These are phyloP conservation scores for Echinarachnius parma DNA, from an alignment of 53 echinoderm and acorn worm species.

Conservation along the genomic window DNA sequence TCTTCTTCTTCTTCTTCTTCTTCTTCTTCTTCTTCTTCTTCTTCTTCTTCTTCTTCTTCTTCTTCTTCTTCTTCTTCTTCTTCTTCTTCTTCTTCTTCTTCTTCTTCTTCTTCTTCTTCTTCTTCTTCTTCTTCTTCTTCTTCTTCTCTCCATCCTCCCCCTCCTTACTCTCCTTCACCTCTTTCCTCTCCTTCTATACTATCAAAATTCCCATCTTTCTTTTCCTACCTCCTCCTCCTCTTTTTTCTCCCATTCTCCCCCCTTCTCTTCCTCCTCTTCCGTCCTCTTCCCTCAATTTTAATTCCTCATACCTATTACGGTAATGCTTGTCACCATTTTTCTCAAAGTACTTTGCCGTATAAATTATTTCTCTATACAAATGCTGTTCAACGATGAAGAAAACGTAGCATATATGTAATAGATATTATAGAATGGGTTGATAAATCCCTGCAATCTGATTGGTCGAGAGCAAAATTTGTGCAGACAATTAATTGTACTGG, in stretches of 20 bases:
- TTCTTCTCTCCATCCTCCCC: neutral
- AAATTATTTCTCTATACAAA: neutral
- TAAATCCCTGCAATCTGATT: too few relatives aligned
- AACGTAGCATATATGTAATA: too few relatives aligned
- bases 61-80: neutral
- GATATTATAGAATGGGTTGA: too few relatives aligned
- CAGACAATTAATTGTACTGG: too few relatives aligned
- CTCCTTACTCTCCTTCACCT: neutral
- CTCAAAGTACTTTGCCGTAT: neutral
- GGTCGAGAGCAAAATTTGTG: too few relatives aligned
- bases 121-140: neutral
- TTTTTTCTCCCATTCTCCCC: neutral
- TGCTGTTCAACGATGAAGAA: neutral
- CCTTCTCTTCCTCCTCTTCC: neutral
- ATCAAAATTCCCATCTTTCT: neutral
- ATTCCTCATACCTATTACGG: neutral
- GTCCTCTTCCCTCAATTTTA: neutral
- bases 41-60: neutral
- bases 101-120: neutral
- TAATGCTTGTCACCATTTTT: neutral
- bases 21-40: neutral
- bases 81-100: neutral
- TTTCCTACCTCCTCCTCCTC: too few relatives aligned
- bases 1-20: neutral
- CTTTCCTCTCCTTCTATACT: neutral